Evolutionary conservation across 2,113 vertebrate species (phyloP).

Genomic region (Hypocryptadius cinnamomeus): DNA sequence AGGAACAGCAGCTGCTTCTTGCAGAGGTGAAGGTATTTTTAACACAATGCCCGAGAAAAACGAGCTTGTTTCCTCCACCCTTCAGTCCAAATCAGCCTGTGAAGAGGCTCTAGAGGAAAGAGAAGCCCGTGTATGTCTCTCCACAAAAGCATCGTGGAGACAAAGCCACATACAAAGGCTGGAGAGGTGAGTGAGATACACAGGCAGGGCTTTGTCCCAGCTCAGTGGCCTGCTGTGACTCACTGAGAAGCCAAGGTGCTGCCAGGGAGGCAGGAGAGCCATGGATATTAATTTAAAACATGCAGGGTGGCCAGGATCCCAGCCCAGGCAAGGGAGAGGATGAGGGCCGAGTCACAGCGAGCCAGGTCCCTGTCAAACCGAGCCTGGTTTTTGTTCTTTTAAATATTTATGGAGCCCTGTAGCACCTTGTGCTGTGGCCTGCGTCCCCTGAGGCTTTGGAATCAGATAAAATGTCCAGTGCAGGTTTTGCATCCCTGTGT

Average conservation of each 20-base stretch:
- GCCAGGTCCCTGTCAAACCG: neutral
- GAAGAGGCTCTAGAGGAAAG: neutral
- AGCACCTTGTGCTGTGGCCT: neutral
- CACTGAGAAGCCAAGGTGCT: neutral
- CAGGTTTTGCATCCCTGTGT: neutral
- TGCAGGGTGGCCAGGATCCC: neutral
- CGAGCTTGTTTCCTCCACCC: neutral
- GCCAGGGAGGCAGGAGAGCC: neutral
- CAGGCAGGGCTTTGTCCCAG: neutral
- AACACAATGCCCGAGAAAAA: slow-evolving; percentile 3
- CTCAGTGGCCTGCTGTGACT: neutral
- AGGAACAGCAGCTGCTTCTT: neutral
- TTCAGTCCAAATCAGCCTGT: neutral
- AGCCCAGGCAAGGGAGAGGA: neutral
- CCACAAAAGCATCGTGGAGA: neutral
- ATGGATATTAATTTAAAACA: neutral
- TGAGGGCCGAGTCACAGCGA: neutral
- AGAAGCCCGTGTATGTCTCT: neutral
- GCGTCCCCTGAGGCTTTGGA: slow-evolving; percentile 21
- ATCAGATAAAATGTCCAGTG: slow-evolving; percentile 20
- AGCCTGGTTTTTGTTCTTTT: neutral
- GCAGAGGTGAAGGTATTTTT: neutral
- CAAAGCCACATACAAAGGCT: neutral
- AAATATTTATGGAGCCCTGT: neutral
- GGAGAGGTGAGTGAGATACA: neutral